These are phyloP conservation scores for Pterobdella sp. DNA, from an alignment of 2,888 invertebrate species.

Conservation along the genomic window DNA sequence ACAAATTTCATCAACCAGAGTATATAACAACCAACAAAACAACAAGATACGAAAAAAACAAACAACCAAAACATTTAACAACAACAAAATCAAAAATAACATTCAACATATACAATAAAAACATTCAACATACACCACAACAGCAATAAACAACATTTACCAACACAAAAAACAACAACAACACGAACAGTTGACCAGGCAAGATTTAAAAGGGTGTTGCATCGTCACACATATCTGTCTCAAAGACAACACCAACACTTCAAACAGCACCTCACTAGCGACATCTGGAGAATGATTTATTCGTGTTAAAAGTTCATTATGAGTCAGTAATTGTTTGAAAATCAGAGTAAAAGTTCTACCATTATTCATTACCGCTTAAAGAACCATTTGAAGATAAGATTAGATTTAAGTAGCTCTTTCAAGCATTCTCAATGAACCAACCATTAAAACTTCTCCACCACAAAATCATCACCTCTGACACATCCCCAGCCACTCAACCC, in stretches of 20 bases:
- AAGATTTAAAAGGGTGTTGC: conserved; percentile 84
- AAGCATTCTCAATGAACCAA: not conserved
- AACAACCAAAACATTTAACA: not conserved
- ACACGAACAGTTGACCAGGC: conserved; percentile 67
- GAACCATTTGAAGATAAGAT: too few species aligned
- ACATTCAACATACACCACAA: conserved; percentile 8
- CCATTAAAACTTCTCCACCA: not conserved
- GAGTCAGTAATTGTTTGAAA: too few species aligned
- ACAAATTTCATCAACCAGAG: not conserved
- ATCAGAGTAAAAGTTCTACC: too few species aligned
- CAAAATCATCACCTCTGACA: not conserved
- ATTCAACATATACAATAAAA: not conserved
- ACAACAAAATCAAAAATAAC: not conserved
- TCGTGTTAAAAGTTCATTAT: too few species aligned
- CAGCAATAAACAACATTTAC: not conserved
- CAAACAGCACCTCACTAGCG: conserved; percentile 58
- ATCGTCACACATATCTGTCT: conserved; percentile 80
- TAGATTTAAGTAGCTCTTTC: not conserved
- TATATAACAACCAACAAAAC: not conserved
- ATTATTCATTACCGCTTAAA: too few species aligned
- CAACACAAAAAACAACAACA: not conserved
- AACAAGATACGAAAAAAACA: not conserved
- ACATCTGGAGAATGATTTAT: too few species aligned
- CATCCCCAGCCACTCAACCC: not conserved
- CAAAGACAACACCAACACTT: conserved; percentile 80